These are phyloP conservation scores for Lithobates sylvaticus DNA, from an alignment of 2,797 vertebrate genomes.

Conservation along the genomic window DNA sequence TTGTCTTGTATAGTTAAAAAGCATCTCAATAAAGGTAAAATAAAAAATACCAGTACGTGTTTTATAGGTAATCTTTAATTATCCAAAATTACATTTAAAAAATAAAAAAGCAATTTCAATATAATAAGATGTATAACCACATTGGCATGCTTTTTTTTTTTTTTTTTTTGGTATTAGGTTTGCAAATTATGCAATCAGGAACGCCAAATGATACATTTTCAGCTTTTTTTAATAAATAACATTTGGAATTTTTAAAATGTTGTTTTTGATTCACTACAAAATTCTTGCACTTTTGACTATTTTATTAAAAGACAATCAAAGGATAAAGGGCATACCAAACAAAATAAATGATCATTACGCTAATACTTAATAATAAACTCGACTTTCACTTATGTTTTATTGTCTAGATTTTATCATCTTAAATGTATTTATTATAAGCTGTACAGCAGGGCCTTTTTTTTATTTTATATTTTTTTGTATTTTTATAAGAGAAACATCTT, in stretches of 20 bases:
- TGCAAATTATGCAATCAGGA: too few species aligned
- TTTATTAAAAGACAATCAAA: not conserved
- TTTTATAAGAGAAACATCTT: slow-evolving; percentile 34
- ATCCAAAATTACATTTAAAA: not conserved
- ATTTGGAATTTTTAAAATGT: too few species aligned
- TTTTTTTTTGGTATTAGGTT: too few species aligned
- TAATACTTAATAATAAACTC: not conserved
- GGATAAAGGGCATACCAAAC: too few species aligned
- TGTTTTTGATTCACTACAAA: too few species aligned
- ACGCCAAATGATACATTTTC: too few species aligned
- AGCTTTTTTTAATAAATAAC: too few species aligned
- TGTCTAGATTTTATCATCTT: not conserved
- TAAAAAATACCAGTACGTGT: not conserved
- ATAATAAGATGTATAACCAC: too few species aligned
- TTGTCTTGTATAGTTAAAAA: not conserved
- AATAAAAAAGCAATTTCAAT: not conserved
- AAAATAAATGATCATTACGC: not conserved
- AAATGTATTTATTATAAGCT: not conserved
- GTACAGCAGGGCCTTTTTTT: not conserved
- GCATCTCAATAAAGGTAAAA: not conserved
- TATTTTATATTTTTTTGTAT: not conserved
- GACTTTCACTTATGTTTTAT: not conserved
- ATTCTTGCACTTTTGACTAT: not conserved
- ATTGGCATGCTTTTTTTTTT: too few species aligned
- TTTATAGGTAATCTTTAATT: not conserved